Evolutionary conservation across 2,113 vertebrate species (phyloP), one percentile per base, ranked within the genome.

Genomic region (Mus pahari): DNA sequence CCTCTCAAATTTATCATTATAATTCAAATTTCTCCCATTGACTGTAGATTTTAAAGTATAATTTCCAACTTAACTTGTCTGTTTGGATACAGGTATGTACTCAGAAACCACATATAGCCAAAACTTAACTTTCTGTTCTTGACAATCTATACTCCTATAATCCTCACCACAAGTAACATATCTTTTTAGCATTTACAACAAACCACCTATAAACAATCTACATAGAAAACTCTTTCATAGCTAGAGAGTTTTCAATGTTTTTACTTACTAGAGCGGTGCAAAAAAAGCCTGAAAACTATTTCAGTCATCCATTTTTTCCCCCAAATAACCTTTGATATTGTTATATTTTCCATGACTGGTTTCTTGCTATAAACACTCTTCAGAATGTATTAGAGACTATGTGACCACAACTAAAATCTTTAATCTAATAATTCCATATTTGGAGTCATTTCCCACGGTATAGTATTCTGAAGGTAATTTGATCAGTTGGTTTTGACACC

Each of bases 381-480:
- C 31, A 90, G 16, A 90, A 36, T 78, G 2, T 50, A n/a, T 53
- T 50, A 24, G 11, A 53, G 5, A 86, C 31, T n/a, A 7, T 50
- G 6, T n/a, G 20, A 19, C 45, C 64, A 53, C 20, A 50, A 50
- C 39, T n/a, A 48, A 22, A 3, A 42, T 39, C 36, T 71, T 90
- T 74, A 96, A 87, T 45, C 45, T 64, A 96, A 50, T 86, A 60
- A 92, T 79, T 58, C 22, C 66, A 70, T 26, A 10, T 28, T 62
- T 89, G n/a, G 42, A 45, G 33, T 92, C 62, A 86, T 88, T 96
- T 94, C 31, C 20, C 24, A 62, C 42, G 12, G 50, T 2, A 6
- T 68, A 89, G 17, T 17, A 83, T 14, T 77, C 90, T 68, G n/a
- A 83, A 53, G 5, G 92, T 16, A 70, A 89, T 64, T 89, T 96